phyloP scores from a whole-genome alignment of 1,140 invertebrate species.

The Ectropis grisescens region DNA sequence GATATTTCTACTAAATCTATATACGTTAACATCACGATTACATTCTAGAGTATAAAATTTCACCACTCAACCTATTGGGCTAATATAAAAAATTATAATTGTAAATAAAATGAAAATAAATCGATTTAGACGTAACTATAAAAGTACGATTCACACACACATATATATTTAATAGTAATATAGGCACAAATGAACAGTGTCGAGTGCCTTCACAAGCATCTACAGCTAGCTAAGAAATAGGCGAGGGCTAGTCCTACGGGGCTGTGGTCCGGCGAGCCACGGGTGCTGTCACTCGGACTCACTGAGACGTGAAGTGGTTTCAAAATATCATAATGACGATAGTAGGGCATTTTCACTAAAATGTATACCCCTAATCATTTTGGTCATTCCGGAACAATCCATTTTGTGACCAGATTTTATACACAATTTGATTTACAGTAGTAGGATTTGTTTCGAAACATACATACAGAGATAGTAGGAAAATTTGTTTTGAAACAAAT shows the following conservation, averaged over 20 bases:
- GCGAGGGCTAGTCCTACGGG: conserved; percentile 51
- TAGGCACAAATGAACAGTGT: conserved; percentile 56
- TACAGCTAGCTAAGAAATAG: conserved; percentile 23
- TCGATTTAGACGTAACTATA: conserved; percentile 4
- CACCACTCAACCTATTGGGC: conserved; percentile 31
- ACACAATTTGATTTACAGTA: conserved; percentile 6
- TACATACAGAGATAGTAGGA: too few species aligned
- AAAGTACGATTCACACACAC: conserved; percentile 17
- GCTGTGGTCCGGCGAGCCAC: too few species aligned
- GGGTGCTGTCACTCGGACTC: too few species aligned
- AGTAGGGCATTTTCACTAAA: not conserved
- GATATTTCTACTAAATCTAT: conserved; percentile 16
- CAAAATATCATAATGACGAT: not conserved
- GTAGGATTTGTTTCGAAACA: too few species aligned
- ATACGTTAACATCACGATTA: conserved; percentile 13
- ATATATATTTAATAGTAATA: conserved; percentile 30
- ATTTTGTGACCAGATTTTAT: too few species aligned
- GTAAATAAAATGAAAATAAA: conserved; percentile 26
- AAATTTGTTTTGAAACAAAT: too few species aligned
- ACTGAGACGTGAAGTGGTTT: conserved; percentile 8
- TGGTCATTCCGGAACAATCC: too few species aligned
- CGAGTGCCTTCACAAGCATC: conserved; percentile 30
- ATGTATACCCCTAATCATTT: not conserved
- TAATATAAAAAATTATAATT: too few species aligned
- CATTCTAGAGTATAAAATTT: conserved; percentile 50